Base-by-base conservation (phyloP, 2,797 vertebrate species). In the Psittacula derbiana region DNA sequence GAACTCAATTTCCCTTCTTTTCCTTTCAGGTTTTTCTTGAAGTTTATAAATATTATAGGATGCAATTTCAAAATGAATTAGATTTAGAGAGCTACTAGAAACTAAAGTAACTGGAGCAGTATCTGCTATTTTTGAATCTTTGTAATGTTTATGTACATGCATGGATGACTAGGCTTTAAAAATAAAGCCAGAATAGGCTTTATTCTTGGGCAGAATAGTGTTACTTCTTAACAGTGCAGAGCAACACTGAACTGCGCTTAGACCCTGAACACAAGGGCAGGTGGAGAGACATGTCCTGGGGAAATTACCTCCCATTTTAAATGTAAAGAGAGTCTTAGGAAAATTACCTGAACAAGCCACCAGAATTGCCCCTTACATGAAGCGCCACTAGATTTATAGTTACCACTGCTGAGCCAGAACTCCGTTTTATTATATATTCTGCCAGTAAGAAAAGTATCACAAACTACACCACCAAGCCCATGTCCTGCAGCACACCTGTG, bases 31-130 rank as follows among this genome's bases (percentile, higher is more conserved):
- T 58, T 95, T 84, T 92, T 81, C 74, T 71, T 64, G 21, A 64
- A 79, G 47, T 50, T 91, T 74, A 87, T 84, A 88, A 91, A 94
- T 94, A 93, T 86, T 93, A 83, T 41, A 92, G 62, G 30, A 80
- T 50, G 83, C 27, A 17, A 15, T 88, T 86, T 86, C 72, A 64
- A 94, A 88, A 86, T 66, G 58, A 90, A 94, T 65, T 53, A 73
- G 33, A 64, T 86, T 62, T 52, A 71, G 43, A 85, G 40, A 92
- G 14, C 4, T 43, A 87, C 31, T 41, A 69, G 41, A 88, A 75
- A 57, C 58, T 47, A 36, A 88, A 82, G 49, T 70, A 93, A 92
- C 27, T 93, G 69, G 78, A 92, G 74, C 88, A 95, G 69, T 60
- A 89, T 61, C 83, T 71, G 49, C 74, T 80, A 46, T 50, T 95